Percentiles rank a stretch among this genome's conserved stretches.
Conservation (phyloP, 1,140 invertebrate species). For the Cylas formicarius region DNA sequence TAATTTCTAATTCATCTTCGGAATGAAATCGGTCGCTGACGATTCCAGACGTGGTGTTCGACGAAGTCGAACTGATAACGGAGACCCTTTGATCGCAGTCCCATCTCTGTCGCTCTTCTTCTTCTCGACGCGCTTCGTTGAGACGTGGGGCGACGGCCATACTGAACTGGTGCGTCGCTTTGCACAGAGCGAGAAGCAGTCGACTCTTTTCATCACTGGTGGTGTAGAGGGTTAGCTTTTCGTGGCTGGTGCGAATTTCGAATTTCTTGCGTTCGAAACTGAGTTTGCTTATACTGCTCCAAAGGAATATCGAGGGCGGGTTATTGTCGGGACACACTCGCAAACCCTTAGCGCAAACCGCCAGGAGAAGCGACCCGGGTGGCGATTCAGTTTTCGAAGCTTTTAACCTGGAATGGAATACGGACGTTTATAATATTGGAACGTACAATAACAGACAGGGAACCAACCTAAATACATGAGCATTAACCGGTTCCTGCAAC, state of each 20-base stretch:
- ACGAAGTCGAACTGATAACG: constrained; percentile 85
- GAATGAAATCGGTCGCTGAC: constrained; percentile 91
- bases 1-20: constrained; percentile 83
- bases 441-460: neutral
- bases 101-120: constrained; percentile 53
- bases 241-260: constrained; percentile 82
- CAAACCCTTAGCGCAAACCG: constrained; percentile 79
- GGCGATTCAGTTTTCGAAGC: constrained; percentile 72
- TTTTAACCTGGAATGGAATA: constrained; percentile 53
- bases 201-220: constrained; percentile 88
- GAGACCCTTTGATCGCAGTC: constrained; percentile 73
- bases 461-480: constrained; percentile 66
- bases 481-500: constrained; percentile 80
- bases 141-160: constrained; percentile 83
- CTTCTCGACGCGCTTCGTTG: constrained; percentile 66
- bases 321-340: constrained; percentile 70
- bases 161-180: constrained; percentile 89
- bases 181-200: constrained; percentile 78
- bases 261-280: constrained; percentile 96
- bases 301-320: constrained; percentile 68
- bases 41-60: constrained; percentile 91
- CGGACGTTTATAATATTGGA: neutral
- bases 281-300: constrained; percentile 89
- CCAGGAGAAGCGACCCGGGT: constrained; percentile 66
- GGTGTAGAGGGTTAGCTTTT: constrained; percentile 84